A percentile compares a stretch with the other conserved stretches of the same genome.
These are phyloP conservation scores for Pimephales promelas DNA, from an alignment of 2,113 vertebrate species.

Conservation along the genomic window DNA sequence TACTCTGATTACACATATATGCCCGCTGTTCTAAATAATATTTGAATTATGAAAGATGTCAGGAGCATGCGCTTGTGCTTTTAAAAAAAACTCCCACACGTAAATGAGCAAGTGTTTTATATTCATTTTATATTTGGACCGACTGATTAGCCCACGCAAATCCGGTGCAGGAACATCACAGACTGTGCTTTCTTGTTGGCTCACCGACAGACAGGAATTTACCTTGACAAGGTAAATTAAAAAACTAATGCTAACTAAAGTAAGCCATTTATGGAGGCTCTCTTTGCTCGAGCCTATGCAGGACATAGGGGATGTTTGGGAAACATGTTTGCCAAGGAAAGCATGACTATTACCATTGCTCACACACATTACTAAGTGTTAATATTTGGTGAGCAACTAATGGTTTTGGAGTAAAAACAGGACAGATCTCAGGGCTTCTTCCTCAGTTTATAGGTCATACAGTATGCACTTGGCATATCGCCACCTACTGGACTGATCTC, in stretches of 20 bases:
- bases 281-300: not conserved
- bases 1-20: not conserved
- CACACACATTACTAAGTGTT: not conserved
- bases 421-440: too few relatives aligned
- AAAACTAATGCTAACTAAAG: not conserved
- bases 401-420: too few relatives aligned
- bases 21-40: slow-evolving; percentile 26
- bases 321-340: not conserved
- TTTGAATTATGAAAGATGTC: slow-evolving; percentile 6
- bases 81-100: slow-evolving; percentile 30
- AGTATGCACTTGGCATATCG: too few relatives aligned
- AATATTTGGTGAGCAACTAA: not conserved
- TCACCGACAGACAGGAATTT: not conserved
- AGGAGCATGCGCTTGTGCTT: slow-evolving; percentile 1
- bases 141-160: slow-evolving; percentile 18
- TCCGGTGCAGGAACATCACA: not conserved
- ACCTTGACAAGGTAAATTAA: slow-evolving; percentile 1
- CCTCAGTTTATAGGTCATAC: too few relatives aligned
- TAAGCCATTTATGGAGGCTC: not conserved
- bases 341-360: not conserved
- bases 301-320: not conserved
- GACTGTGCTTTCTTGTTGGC: not conserved
- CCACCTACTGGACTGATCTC: not conserved
- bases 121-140: slow-evolving; percentile 16
- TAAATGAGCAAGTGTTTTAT: slow-evolving; percentile 13